Base-by-base conservation (phyloP, 1,140 invertebrate genomes). In the Wiebesia pumilae region DNA sequence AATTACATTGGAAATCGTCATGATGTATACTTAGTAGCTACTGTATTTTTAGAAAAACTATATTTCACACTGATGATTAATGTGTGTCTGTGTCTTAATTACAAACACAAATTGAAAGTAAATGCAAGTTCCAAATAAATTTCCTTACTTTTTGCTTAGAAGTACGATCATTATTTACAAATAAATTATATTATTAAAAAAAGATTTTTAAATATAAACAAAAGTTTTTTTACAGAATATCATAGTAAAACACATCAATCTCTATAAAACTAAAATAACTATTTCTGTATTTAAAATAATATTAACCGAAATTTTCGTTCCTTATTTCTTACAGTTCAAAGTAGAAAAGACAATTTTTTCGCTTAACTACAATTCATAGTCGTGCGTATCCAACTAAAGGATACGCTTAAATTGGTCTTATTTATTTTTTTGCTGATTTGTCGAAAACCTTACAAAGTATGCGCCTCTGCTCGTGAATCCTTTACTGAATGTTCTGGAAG, bases 361-460 rank as follows among this genome's bases (percentile, higher is more conserved):
- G 12, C 40, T 43, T 21, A 69, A 30, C 3, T 84, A 67, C 58
- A 79, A 19, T 33, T 35, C 24, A 78, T 54, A 30, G 47, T 21
- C 7, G 35, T 24, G 51, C n/a, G 19, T 21, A 40, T 7, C 16
- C 40, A n/a, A 84, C 6, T 19, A 21, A 47, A n/a, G 47, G 54
- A 65, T 84, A 75, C 38, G n/a, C 67, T 79, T n/a, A 67, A 67
- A 21, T 33, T 65, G 19, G 4, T 3, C 4, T 84, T 84, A 78
- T 84, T 78, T 79, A 75, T 67, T 35, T 79, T 84, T 67, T 78
- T 51, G n/a, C 47, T 19, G 9, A 71, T 35, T 69, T 33, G n/a
- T 27, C 33, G 79, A 35, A 81, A 4, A 27, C 54, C 16, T 38
- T 24, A 43, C 1, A 21, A 47, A 40, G 69, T 78, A 84, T 84